phyloP scores from a whole-genome alignment of 2,113 vertebrate species.

The Paradoxurus hermaphroditus region DNA sequence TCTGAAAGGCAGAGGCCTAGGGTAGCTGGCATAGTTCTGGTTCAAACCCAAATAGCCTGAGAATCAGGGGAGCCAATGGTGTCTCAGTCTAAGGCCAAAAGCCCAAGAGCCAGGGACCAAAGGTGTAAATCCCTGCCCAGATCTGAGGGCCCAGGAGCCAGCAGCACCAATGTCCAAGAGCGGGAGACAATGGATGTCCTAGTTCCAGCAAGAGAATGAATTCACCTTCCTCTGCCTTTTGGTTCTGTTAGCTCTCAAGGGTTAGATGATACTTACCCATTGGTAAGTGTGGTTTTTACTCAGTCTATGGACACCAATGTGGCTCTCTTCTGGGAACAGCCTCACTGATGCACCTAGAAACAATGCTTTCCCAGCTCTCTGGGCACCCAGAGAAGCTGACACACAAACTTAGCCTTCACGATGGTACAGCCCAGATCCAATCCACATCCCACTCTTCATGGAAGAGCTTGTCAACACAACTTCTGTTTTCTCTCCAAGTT shows the following conservation, averaged over 20 bases:
- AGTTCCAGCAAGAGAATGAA: not conserved
- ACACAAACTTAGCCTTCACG: not conserved
- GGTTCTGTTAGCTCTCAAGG: not conserved
- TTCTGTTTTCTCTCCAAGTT: not conserved
- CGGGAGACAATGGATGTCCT: not conserved
- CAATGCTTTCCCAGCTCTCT: not conserved
- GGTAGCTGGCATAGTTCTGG: not conserved
- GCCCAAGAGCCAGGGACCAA: not conserved
- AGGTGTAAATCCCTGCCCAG: not conserved
- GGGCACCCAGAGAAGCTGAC: not conserved
- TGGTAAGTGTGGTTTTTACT: not conserved
- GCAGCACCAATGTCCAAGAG: no score
- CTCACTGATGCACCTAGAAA: not conserved
- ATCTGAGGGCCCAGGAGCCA: not conserved
- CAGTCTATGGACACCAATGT: not conserved
- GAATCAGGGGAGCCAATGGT: not conserved
- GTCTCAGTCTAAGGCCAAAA: not conserved
- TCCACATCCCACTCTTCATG: not conserved
- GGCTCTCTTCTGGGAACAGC: not conserved
- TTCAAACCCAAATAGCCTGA: not conserved
- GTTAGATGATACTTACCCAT: not conserved
- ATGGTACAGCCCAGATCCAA: not conserved
- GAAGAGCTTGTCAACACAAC: not conserved
- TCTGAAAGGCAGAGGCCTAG: not conserved
- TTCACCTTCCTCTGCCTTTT: not conserved